A percentile compares a stretch with the other conserved stretches of the same genome.
Conservation (phyloP, 2,113 vertebrate species). For the Merops nubicus region DNA sequence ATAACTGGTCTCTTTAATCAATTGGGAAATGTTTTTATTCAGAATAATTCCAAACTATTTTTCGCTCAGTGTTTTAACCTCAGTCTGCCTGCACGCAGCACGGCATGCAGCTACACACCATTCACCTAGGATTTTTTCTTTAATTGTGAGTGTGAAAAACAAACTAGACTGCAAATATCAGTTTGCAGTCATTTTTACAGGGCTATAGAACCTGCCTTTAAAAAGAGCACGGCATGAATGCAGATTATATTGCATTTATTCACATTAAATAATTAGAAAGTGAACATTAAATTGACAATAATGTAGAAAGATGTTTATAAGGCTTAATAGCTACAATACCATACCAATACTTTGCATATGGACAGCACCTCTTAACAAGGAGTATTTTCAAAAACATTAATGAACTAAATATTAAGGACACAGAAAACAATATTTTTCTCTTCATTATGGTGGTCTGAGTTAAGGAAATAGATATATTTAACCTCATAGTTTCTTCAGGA, state of each 20-base stretch:
- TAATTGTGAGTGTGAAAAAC: not conserved
- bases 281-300: slow-evolving; percentile 30
- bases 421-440: not conserved
- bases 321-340: not conserved
- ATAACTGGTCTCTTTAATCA: not conserved
- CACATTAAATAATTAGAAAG: slow-evolving; percentile 53
- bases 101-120: not conserved
- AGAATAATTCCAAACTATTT: not conserved
- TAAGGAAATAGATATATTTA: not conserved
- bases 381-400: not conserved
- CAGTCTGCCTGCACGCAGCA: not conserved
- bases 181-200: slow-evolving; percentile 28
- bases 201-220: not conserved
- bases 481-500: not conserved
- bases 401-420: not conserved
- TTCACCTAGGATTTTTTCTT: not conserved
- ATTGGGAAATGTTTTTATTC: not conserved
- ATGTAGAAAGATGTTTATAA: slow-evolving; percentile 30
- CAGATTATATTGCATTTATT: slow-evolving; percentile 17
- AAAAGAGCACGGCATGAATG: not conserved
- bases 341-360: not conserved
- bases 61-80: not conserved
- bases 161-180: not conserved
- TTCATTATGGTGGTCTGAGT: not conserved
- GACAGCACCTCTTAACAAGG: not conserved